These are phyloP conservation scores for Glareola pratincola DNA, from an alignment of 2,113 vertebrate genomes.

Conservation along the genomic window DNA sequence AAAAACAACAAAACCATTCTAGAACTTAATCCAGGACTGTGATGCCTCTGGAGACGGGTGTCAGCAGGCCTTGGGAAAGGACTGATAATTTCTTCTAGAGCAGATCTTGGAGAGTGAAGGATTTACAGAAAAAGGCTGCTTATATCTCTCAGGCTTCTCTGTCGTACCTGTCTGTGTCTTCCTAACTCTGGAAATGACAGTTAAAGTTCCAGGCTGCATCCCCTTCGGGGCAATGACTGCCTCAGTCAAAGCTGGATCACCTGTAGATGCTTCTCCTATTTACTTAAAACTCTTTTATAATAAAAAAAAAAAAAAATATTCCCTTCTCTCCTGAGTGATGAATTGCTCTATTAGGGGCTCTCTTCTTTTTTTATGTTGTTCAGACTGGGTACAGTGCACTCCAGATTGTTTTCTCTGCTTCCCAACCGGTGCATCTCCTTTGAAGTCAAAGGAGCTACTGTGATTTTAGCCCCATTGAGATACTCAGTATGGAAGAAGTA, in stretches of 20 bases:
- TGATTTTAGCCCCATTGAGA: conserved; percentile 56
- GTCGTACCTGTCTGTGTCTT: not conserved
- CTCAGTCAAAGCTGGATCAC: not conserved
- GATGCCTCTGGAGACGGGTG: not conserved
- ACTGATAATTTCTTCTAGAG: not conserved
- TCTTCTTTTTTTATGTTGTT: not conserved
- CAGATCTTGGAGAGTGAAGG: not conserved
- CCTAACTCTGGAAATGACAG: not conserved
- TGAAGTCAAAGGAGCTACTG: conserved; percentile 54
- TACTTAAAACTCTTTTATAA: not conserved
- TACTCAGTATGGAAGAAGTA: conserved; percentile 23
- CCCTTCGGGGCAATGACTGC: accelerated
- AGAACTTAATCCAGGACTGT: not conserved
- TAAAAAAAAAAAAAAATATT: not conserved
- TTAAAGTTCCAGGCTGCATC: not conserved
- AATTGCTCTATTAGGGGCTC: not conserved
- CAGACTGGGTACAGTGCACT: not conserved
- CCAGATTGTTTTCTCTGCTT: conserved; percentile 4
- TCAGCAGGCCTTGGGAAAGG: not conserved
- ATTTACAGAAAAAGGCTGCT: not conserved
- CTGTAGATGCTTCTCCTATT: not conserved
- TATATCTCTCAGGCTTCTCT: not conserved
- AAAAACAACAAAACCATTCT: not conserved
- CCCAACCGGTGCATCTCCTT: not conserved
- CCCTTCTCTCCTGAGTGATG: not conserved